A percentile compares a stretch with the other conserved stretches of the same genome.
Conservation (phyloP, 2,797 vertebrate species). For the Ctenopoma kingsleyae region DNA sequence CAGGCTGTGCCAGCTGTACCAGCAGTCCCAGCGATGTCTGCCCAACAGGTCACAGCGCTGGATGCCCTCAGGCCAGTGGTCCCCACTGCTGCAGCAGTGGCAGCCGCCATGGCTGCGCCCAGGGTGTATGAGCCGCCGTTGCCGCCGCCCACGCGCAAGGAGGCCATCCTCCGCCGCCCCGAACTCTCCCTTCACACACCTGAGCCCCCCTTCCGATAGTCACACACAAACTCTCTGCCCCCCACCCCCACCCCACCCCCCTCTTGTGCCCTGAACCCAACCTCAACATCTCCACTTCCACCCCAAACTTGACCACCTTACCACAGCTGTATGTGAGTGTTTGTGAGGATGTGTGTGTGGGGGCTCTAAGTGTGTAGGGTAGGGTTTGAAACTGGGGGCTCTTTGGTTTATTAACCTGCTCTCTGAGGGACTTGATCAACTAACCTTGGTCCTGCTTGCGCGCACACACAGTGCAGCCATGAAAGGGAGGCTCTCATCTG, state of each 20-base stretch:
- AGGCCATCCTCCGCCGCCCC: conserved; percentile 89
- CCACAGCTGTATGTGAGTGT: conserved; percentile 70
- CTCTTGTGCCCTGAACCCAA: conserved; percentile 55
- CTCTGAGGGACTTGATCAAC: conserved; percentile 63
- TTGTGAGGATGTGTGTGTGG: conserved; percentile 39
- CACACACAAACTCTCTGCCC: conserved; percentile 70
- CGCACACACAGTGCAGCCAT: conserved; percentile 63
- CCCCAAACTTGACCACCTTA: conserved; percentile 72
- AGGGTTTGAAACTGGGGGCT: conserved; percentile 61
- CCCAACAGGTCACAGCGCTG: conserved; percentile 80
- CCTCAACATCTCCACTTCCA: conserved; percentile 52
- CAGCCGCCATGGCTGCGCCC: conserved; percentile 82
- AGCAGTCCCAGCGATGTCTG: conserved; percentile 63
- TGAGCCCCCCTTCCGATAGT: conserved; percentile 90
- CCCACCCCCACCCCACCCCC: conserved; percentile 10
- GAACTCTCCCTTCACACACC: conserved; percentile 90
- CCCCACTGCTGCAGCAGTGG: conserved; percentile 81
- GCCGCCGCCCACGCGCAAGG: conserved; percentile 88
- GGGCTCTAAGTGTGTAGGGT: conserved; percentile 31
- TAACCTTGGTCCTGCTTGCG: conserved; percentile 79
- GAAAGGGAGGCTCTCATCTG: conserved; percentile 60
- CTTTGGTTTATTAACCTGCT: conserved; percentile 71
- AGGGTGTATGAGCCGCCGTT: conserved; percentile 87
- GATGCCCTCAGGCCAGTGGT: conserved; percentile 87
- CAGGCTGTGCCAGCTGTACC: conserved; percentile 37